phyloP scores from a whole-genome alignment of 1,140 invertebrate genomes.

The Pollicipes pollicipes region DNA sequence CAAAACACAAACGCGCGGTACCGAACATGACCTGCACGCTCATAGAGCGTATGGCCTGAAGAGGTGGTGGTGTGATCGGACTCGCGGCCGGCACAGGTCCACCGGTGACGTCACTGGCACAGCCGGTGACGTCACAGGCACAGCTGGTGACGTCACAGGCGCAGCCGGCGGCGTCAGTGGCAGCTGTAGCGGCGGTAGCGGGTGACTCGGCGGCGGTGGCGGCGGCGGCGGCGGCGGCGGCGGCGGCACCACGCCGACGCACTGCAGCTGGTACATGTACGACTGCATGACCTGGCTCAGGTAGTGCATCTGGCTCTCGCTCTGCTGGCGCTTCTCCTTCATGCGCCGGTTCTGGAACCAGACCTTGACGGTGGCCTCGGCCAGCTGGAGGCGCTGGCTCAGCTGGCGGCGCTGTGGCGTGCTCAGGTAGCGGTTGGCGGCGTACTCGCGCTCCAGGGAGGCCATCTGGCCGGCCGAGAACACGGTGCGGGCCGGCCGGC shows the following conservation, averaged over 20 bases:
- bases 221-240: no score
- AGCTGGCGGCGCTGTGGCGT: constrained; percentile 1
- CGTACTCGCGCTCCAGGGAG: neutral
- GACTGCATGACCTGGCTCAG: neutral
- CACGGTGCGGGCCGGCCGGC: constrained; percentile 2
- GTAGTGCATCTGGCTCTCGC: neutral
- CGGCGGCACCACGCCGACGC: neutral
- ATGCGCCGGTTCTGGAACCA: constrained; percentile 4
- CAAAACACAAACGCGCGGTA: neutral
- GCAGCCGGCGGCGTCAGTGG: no score
- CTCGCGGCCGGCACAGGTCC: neutral
- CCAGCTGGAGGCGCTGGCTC: neutral
- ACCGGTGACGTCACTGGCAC: neutral
- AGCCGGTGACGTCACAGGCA: no score
- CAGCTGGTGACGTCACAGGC: no score
- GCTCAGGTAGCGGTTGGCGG: constrained; percentile 1
- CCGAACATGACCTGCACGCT: no score
- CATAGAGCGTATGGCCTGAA: neutral
- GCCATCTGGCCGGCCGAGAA: constrained; percentile 2
- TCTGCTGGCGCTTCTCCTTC: constrained; percentile 6
- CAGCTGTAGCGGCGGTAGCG: no score
- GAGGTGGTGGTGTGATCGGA: neutral
- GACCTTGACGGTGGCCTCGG: constrained; percentile 4
- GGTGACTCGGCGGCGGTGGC: no score
- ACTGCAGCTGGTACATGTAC: constrained; percentile 6